phyloP scores from a whole-genome alignment of 2,797 vertebrate genomes.

The Anisognathus igniventris region DNA sequence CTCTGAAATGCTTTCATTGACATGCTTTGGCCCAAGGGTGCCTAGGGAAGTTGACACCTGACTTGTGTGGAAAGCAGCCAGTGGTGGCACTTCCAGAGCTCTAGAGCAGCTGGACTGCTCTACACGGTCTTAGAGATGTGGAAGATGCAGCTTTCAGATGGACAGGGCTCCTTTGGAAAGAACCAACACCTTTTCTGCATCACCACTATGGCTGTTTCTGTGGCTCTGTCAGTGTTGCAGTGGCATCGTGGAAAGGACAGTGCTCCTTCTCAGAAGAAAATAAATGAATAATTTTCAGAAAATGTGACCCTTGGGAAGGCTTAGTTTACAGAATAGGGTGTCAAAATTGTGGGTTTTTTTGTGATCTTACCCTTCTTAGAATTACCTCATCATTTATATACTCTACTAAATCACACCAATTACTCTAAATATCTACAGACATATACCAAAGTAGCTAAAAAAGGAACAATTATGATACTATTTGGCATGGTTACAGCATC shows the following conservation, averaged over 20 bases:
- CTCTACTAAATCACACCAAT: not conserved
- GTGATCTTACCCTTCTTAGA: not conserved
- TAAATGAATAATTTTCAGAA: not conserved
- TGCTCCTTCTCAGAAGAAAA: not conserved
- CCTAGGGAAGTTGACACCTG: not conserved
- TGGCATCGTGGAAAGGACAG: not conserved
- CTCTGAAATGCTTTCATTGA: not conserved
- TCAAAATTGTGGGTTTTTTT: not conserved
- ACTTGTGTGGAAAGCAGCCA: not conserved
- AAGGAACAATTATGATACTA: conserved; percentile 22
- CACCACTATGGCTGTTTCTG: not conserved
- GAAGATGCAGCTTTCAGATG: not conserved
- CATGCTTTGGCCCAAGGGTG: not conserved
- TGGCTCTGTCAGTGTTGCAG: not conserved
- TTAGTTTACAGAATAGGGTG: not conserved
- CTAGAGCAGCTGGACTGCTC: not conserved
- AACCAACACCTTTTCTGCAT: not conserved
- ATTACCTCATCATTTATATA: not conserved
- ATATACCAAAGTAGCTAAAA: conserved; percentile 16
- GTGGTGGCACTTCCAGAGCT: not conserved
- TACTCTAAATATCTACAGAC: conserved; percentile 12
- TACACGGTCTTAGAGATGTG: not conserved
- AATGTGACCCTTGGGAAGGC: not conserved
- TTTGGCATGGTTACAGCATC: conserved; percentile 43
- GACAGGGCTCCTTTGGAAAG: not conserved